phyloP scores from a whole-genome alignment of 2,888 invertebrate species.

The Synergus umbraculus region DNA sequence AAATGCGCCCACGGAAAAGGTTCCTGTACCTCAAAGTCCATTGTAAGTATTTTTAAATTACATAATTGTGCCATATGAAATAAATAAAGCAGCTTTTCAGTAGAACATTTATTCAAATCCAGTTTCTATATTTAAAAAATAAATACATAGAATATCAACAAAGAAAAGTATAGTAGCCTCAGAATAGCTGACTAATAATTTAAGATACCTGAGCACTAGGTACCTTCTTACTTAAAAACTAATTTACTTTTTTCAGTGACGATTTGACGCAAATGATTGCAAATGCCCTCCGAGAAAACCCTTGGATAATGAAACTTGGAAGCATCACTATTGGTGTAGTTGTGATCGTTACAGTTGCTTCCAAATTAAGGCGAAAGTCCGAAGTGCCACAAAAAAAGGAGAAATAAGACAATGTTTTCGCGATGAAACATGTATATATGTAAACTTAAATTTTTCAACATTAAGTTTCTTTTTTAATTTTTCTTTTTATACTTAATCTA shows the following conservation, averaged over 20 bases:
- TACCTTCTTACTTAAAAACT: conserved; percentile 1
- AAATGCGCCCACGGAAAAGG: conserved; percentile 85
- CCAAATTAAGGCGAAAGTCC: conserved; percentile 68
- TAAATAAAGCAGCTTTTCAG: not conserved
- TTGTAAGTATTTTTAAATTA: conserved; percentile 82
- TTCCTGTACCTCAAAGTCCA: conserved; percentile 86
- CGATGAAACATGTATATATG: conserved; percentile 52
- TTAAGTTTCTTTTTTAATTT: conserved; percentile 9
- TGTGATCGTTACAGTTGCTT: conserved; percentile 75
- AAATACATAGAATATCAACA: conserved; percentile 14
- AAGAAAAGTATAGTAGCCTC: conserved; percentile 12
- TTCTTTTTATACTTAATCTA: not conserved
- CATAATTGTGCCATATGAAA: conserved; percentile 32
- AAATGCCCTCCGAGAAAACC: conserved; percentile 80
- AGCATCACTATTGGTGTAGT: conserved; percentile 78
- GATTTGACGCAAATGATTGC: conserved; percentile 80
- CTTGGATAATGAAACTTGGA: conserved; percentile 79
- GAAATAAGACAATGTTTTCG: conserved; percentile 56
- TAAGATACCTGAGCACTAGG: not conserved
- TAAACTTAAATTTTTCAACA: conserved; percentile 35
- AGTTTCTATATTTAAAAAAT: conserved; percentile 45
- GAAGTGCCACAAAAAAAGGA: conserved; percentile 70
- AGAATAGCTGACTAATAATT: not conserved
- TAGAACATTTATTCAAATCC: conserved; percentile 49
- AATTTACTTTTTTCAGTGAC: conserved; percentile 79